Evolutionary conservation across 1,140 invertebrate species (phyloP), one percentile per base, ranked within the genome.

Genomic region (Daktulosphaira vitifoliae): DNA sequence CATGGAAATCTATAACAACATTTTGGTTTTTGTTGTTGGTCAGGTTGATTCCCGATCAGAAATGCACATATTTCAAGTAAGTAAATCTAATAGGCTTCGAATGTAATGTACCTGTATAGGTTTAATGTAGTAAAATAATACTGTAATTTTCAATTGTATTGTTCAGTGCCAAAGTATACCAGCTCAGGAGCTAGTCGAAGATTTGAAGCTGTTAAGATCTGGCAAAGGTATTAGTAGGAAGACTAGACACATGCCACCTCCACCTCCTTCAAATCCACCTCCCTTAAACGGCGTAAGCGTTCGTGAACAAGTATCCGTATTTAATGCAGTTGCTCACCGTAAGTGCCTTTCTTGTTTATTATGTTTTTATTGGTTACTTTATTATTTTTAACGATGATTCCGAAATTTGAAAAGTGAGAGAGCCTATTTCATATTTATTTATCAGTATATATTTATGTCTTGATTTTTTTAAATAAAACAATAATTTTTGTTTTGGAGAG

Each of bases 61-160:
- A 79, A 96, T 99, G 87, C 96, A 99, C 78, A 98, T 99, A 74
- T 99, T 99, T 78, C 96, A 98, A 80, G 86, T 86, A 77, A 77
- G 76, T 39, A 8, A 23, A 6, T 20, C 3, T 50, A 8, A n/a
- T n/a, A n/a, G n/a, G n/a, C n/a, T n/a, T n/a, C n/a, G n/a, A n/a
- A n/a, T n/a, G 38, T 49, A 53, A 22, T 59, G 20, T 68, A 33
- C 29, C 11, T 33, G 11, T 33, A 33, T 11, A 11, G 7, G 4
- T 11, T n/a, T 44, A 44, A n/a, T 44, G 5, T 44, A 3, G n/a
- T 44, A 44, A 44, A 5, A 11, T n/a, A 44, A 15, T n/a, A 44
- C n/a, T n/a, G n/a, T 16, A 44, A 5, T 11, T n/a, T 44, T 44
- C 37, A 5, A 69, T 72, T n/a, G n/a, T n/a, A n/a, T 68, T 50